Evolutionary conservation across 2,113 vertebrate genomes (phyloP).

Genomic region (Ginglymostoma cirratum): DNA sequence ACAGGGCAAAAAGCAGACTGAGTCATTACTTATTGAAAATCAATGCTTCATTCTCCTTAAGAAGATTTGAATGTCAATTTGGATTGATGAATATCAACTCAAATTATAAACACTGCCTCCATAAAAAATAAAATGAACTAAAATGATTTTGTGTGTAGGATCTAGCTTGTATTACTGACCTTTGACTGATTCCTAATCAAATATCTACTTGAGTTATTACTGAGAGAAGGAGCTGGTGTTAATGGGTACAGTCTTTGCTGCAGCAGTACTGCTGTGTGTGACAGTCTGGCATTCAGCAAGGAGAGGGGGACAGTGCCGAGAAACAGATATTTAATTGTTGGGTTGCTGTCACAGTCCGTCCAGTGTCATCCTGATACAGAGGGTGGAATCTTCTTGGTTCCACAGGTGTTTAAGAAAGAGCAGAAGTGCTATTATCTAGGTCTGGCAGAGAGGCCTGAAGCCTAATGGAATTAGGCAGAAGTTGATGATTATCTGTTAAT

Average conservation of each 20-base stretch:
- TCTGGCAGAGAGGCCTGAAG: too few relatives aligned
- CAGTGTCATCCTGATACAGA: too few relatives aligned
- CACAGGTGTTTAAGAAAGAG: too few relatives aligned
- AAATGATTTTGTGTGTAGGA: neutral
- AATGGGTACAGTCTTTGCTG: neutral
- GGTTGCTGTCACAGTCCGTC: too few relatives aligned
- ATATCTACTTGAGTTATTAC: neutral
- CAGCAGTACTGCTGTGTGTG: neutral
- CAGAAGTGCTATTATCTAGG: too few relatives aligned
- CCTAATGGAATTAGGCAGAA: too few relatives aligned
- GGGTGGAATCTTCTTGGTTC: too few relatives aligned
- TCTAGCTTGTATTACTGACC: neutral
- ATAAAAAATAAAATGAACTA: neutral
- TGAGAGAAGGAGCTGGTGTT: neutral
- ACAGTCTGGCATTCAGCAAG: neutral
- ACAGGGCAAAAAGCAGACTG: constrained; percentile 42
- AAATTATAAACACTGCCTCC: neutral
- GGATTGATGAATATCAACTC: neutral
- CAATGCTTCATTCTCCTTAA: neutral
- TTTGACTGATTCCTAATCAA: neutral
- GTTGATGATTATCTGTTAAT: too few relatives aligned
- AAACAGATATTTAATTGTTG: too few relatives aligned
- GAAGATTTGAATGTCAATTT: constrained; percentile 2
- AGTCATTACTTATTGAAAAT: constrained; percentile 43
- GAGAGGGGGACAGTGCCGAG: too few relatives aligned